Evolutionary conservation across 1,140 invertebrate species (phyloP), one percentile per base, ranked within the genome.

Genomic region (Drosophila athabasca): DNA sequence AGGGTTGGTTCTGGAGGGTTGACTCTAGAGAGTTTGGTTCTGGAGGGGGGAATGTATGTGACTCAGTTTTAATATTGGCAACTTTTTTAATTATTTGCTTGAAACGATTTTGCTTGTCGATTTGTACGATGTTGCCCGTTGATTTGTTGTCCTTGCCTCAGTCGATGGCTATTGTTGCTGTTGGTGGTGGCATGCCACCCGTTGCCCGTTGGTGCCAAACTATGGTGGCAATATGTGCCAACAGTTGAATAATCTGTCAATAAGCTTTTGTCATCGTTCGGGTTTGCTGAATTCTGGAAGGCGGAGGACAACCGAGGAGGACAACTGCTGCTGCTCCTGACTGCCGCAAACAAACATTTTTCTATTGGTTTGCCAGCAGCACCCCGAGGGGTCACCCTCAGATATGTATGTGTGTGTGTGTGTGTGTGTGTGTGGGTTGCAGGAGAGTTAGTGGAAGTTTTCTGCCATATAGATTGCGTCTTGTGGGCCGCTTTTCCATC

Each of bases 21-120:
- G 45, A 6, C 29, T 7, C 6, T 4, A 0, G 0, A 19, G 17
- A 1, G 17, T 1, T 19, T 19, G 7, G 46, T 66, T 66, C 66
- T 60, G 59, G 73, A 3, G 8, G 31, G 31, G 0, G 17, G 17
- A n/a, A n/a, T n/a, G 55, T 51, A 54, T 51, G 4, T 64, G 64
- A 71, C 48, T 68, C 62, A 48, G 65, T 89, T 89, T 90, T 90
- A 85, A 81, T 90, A 90, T 85, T 90, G 82, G 68, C 67, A 90
- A 90, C 85, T 90, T 90, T 90, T 90, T 90, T 90, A 90, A 90
- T 90, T 90, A 90, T 90, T 90, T 90, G 77, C 85, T 90, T 66
- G 70, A 68, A 88, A 76, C 66, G n/a, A n/a, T n/a, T n/a, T n/a
- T n/a, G 78, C 50, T 88, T 75, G 83, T 76, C 75, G 79, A 87